phyloP scores from a whole-genome alignment of 2,797 vertebrate species.

The Agapornis canus region DNA sequence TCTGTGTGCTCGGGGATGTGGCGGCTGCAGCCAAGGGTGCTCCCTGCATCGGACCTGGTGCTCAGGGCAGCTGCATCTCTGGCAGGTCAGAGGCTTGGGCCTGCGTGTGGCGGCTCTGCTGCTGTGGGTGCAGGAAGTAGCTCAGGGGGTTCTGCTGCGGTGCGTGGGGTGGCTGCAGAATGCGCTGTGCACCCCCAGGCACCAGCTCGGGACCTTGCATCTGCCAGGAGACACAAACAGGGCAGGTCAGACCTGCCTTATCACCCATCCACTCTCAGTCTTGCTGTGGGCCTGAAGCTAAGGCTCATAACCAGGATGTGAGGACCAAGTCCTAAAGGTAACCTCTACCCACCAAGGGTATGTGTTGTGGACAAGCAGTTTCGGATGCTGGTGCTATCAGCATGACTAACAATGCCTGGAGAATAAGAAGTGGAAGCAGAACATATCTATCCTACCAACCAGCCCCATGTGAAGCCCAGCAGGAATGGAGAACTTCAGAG shows the following conservation, averaged over 20 bases:
- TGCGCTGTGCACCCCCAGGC: constrained; percentile 67
- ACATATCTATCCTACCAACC: not conserved
- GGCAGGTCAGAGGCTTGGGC: constrained; percentile 82
- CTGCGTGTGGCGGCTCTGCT: constrained; percentile 81
- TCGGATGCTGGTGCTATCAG: not conserved
- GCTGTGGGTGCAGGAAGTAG: constrained; percentile 81
- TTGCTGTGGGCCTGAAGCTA: not conserved
- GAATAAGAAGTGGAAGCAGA: not conserved
- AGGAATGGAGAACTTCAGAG: not conserved
- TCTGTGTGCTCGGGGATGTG: fast-evolving
- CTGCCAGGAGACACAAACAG: constrained; percentile 55
- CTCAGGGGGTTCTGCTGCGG: constrained; percentile 78
- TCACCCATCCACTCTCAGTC: fast-evolving
- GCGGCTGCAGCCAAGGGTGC: not conserved
- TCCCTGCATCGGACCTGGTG: not conserved
- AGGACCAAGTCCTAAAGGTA: not conserved
- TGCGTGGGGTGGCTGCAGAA: constrained; percentile 79
- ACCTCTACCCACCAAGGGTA: fast-evolving
- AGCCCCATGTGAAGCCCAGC: not conserved
- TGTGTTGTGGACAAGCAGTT: not conserved
- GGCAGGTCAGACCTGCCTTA: not conserved
- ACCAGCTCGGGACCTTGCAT: constrained; percentile 79
- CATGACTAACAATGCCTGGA: not conserved
- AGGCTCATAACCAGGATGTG: fast-evolving
- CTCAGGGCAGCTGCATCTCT: constrained; percentile 85